A percentile compares a stretch with the other conserved stretches of the same genome.
These are phyloP conservation scores for Timema podura DNA, from an alignment of 2,888 invertebrate species.

Conservation along the genomic window DNA sequence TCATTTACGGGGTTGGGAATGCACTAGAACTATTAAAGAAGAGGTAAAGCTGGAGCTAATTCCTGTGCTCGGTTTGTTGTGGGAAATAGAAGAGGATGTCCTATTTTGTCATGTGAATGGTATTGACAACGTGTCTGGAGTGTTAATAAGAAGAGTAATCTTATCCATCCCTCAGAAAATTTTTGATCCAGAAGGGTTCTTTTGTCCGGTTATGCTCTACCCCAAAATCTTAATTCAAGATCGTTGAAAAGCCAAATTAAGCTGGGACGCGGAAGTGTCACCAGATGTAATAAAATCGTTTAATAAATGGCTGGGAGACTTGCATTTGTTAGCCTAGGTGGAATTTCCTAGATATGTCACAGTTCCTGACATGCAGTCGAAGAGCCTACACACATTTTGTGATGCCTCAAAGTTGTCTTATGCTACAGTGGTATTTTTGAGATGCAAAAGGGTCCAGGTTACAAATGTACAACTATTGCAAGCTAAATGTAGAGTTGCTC, in stretches of 20 bases:
- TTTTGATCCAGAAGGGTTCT: neutral
- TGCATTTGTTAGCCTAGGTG: neutral
- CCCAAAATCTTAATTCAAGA: neutral
- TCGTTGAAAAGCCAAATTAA: neutral
- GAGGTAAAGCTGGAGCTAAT: neutral
- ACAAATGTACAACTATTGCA: constrained; percentile 23
- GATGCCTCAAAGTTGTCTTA: neutral
- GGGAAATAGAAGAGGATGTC: neutral
- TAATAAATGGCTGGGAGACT: neutral
- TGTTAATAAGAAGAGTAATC: neutral
- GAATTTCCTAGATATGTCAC: neutral
- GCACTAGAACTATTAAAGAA: neutral
- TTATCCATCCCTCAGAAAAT: constrained; percentile 7
- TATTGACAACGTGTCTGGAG: neutral
- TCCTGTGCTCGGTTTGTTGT: neutral
- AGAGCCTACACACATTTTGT: no score
- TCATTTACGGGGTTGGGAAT: constrained; percentile 9
- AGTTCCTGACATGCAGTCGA: no score
- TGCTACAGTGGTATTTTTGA: neutral
- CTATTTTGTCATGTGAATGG: neutral
- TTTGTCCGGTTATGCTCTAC: neutral
- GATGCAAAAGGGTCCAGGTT: neutral
- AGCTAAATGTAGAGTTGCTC: constrained; percentile 32
- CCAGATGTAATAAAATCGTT: neutral
- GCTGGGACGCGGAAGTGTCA: neutral